Conservation (phyloP, 2,888 invertebrate species). For the Saturnia japonica region DNA sequence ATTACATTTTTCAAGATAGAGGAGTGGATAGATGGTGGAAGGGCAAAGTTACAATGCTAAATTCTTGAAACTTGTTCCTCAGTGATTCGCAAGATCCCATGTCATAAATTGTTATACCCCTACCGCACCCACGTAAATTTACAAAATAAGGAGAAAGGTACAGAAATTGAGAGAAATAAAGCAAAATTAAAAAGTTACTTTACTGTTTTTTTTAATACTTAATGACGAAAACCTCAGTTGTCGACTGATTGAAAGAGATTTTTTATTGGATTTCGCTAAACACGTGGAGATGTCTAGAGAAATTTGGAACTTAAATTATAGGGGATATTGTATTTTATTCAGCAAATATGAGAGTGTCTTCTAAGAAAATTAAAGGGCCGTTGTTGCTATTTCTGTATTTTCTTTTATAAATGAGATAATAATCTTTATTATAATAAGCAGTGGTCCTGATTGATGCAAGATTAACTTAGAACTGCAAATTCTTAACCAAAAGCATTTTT, state of each 20-base stretch:
- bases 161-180: background rate
- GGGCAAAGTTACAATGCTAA: too few relatives aligned
- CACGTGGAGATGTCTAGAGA: slow-evolving; percentile 14
- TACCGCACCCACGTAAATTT: too few relatives aligned
- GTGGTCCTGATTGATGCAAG: background rate
- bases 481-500: background rate
- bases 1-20: too few relatives aligned
- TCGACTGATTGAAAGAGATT: slow-evolving; percentile 33
- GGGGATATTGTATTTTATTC: background rate
- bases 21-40: too few relatives aligned
- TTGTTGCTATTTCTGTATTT: background rate
- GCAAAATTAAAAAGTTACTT: background rate
- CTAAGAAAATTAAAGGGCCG: background rate
- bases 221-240: slow-evolving; percentile 24
- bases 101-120: too few relatives aligned
- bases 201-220: slow-evolving; percentile 13
- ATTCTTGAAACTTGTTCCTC: too few relatives aligned
- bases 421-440: too few relatives aligned
- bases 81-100: too few relatives aligned
- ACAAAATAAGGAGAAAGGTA: background rate
- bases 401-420: too few relatives aligned
- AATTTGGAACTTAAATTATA: slow-evolving; percentile 3
- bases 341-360: background rate
- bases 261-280: slow-evolving; percentile 26
- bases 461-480: background rate